Conservation (phyloP, 2,888 invertebrate species). For the Druceiella hillmani region DNA sequence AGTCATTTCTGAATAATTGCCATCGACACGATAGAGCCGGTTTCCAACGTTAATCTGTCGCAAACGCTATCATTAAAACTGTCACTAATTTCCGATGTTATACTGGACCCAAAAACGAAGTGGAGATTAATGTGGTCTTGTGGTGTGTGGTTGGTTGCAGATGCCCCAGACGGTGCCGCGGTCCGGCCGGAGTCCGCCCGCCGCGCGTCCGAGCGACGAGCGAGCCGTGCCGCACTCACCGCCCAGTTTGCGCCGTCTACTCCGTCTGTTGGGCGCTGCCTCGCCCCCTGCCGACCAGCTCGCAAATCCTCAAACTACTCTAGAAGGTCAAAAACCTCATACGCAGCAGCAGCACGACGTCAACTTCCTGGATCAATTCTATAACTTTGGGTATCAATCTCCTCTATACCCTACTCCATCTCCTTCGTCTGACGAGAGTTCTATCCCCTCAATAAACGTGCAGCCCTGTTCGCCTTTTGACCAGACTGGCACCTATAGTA, state of each 20-base stretch:
- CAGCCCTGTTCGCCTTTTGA: slow-evolving; percentile 54
- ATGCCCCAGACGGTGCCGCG: slow-evolving; percentile 81
- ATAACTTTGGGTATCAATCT: slow-evolving; percentile 39
- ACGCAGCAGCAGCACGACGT: slow-evolving; percentile 35
- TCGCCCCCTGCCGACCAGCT: slow-evolving; percentile 45
- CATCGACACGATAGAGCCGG: no score
- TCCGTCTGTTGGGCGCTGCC: slow-evolving; percentile 46
- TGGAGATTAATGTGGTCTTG: no score
- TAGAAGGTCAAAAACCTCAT: slow-evolving; percentile 36
- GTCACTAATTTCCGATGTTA: no score
- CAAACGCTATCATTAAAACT: no score
- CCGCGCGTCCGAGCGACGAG: slow-evolving; percentile 66
- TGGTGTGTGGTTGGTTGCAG: slow-evolving; percentile 43
- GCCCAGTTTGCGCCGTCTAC: slow-evolving; percentile 44
- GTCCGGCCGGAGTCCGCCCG: slow-evolving; percentile 70
- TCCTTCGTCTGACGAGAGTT: slow-evolving; percentile 51
- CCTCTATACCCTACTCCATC: slow-evolving; percentile 47
- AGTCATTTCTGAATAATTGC: no score
- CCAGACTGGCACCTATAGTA: slow-evolving; percentile 30
- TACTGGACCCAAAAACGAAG: no score
- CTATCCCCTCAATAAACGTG: slow-evolving; percentile 47
- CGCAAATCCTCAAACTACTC: slow-evolving; percentile 44
- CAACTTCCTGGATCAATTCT: slow-evolving; percentile 42
- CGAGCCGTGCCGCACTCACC: slow-evolving; percentile 53
- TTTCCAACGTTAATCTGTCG: no score